These are phyloP conservation scores for Lasioglossum albipes DNA, from an alignment of 1,140 invertebrate species.

Conservation along the genomic window DNA sequence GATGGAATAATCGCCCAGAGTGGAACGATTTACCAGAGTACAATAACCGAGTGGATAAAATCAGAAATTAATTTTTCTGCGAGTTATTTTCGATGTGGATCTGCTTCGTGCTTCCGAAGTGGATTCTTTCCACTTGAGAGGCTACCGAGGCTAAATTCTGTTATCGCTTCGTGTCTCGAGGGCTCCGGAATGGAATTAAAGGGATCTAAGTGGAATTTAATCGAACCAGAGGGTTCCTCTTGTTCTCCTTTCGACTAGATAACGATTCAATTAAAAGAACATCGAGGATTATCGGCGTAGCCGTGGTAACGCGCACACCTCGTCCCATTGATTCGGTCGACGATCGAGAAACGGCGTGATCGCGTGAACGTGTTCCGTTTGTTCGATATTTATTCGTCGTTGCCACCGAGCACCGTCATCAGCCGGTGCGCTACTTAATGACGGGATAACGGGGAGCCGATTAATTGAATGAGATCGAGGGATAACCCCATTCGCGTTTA, in stretches of 20 bases:
- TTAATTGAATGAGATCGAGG: slow-evolving; percentile 41
- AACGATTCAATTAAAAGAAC: slow-evolving; percentile 35
- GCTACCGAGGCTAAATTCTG: not conserved
- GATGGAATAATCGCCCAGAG: no score
- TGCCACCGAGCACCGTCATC: not conserved
- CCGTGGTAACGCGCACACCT: slow-evolving; percentile 2
- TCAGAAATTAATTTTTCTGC: no score
- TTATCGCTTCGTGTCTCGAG: not conserved
- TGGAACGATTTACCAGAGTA: no score
- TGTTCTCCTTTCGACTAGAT: slow-evolving; percentile 11
- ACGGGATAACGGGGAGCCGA: slow-evolving; percentile 44
- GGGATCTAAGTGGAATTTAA: slow-evolving; percentile 1
- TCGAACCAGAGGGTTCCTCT: not conserved
- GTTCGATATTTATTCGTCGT: slow-evolving; percentile 22
- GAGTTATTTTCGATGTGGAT: no score
- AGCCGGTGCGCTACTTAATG: slow-evolving; percentile 26
- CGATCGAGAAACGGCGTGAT: not conserved
- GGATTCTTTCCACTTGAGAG: no score
- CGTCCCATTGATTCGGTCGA: not conserved
- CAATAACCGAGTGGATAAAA: no score
- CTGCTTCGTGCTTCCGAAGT: not conserved
- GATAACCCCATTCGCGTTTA: slow-evolving; percentile 46
- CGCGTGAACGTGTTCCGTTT: slow-evolving; percentile 8
- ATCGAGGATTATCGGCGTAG: slow-evolving; percentile 22
- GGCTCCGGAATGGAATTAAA: not conserved